Evolutionary conservation across 2,797 vertebrate species (phyloP).

Genomic region (Malacoraja senta): DNA sequence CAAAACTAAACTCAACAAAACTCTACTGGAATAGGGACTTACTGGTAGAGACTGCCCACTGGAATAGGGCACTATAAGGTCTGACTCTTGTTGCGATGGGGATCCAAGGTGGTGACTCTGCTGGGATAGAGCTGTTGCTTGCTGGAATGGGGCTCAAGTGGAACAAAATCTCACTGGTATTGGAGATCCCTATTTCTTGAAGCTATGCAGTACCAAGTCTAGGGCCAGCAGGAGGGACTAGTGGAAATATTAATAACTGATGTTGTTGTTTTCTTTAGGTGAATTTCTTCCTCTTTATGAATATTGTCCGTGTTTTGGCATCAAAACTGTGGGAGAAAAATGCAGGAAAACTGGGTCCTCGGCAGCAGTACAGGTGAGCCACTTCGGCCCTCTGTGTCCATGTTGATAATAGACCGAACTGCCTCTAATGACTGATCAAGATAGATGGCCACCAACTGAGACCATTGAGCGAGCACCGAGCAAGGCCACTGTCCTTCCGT

Average conservation of each 20-base stretch:
- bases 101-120: background rate
- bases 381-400: too few species aligned
- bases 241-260: background rate
- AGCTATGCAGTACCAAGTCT: background rate
- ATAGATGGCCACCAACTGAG: background rate
- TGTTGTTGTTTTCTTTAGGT: slow-evolving; percentile 52
- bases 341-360: slow-evolving; percentile 68
- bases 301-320: slow-evolving; percentile 71
- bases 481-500: background rate
- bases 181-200: too few species aligned
- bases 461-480: background rate
- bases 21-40: background rate
- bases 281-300: slow-evolving; percentile 74
- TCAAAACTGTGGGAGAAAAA: slow-evolving; percentile 78
- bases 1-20: too few species aligned
- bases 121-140: too few species aligned
- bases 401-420: too few species aligned
- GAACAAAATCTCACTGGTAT: too few species aligned
- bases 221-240: background rate
- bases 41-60: background rate
- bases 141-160: too few species aligned
- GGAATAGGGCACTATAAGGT: too few species aligned
- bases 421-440: too few species aligned
- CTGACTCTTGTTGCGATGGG: background rate
- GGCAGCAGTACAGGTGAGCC: slow-evolving; percentile 69